These are phyloP conservation scores for Embiotoca jacksoni DNA, from an alignment of 2,113 vertebrate genomes.

Conservation along the genomic window DNA sequence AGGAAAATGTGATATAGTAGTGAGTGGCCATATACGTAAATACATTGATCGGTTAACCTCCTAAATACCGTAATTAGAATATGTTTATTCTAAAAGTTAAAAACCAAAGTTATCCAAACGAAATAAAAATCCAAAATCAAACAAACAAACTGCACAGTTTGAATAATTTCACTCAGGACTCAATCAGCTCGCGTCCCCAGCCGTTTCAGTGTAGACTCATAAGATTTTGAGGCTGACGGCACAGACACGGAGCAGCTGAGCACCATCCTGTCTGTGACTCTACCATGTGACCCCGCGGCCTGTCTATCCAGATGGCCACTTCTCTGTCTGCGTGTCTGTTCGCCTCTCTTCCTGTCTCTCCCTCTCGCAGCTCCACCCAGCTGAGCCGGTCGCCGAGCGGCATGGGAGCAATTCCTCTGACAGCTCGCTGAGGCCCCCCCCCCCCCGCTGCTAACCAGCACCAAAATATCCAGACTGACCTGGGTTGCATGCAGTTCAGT, in stretches of 20 bases:
- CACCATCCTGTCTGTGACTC: constrained; percentile 68
- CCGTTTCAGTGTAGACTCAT: constrained; percentile 39
- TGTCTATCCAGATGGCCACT: constrained; percentile 76
- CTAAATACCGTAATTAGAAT: neutral
- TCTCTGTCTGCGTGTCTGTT: constrained; percentile 48
- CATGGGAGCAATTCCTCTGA: constrained; percentile 36
- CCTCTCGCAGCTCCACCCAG: constrained; percentile 29
- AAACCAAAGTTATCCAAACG: neutral
- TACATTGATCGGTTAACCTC: too few species aligned
- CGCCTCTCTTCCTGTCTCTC: constrained; percentile 45
- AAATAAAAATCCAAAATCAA: constrained; percentile 25
- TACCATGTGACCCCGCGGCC: constrained; percentile 70
- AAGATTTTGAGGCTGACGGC: constrained; percentile 57
- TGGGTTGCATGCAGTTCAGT: neutral
- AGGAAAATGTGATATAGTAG: too few species aligned
- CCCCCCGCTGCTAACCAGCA: constrained; percentile 49
- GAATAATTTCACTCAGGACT: constrained; percentile 20
- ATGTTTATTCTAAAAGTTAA: constrained; percentile 2
- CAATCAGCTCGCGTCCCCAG: constrained; percentile 33
- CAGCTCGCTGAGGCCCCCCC: constrained; percentile 23
- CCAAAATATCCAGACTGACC: constrained; percentile 20
- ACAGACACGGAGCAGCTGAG: constrained; percentile 71
- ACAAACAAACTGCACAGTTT: constrained; percentile 29
- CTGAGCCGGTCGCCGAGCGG: constrained; percentile 23
- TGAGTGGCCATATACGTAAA: too few species aligned